phyloP scores from a whole-genome alignment of 1,140 invertebrate genomes.

The Copidosoma floridanum region DNA sequence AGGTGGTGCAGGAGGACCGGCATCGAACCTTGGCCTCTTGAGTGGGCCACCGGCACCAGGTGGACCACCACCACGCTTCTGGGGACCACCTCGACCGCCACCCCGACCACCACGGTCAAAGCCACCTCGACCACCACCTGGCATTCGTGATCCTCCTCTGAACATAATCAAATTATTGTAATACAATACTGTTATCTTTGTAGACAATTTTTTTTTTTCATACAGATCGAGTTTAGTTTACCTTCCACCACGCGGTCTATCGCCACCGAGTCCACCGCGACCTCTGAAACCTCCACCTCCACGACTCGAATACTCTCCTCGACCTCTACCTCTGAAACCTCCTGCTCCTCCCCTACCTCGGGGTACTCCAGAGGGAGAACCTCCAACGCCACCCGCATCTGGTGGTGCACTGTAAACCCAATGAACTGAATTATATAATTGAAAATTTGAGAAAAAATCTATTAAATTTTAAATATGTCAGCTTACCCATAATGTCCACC shows the following conservation, averaged over 20 bases:
- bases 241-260: slow-evolving; percentile 47
- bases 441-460: background rate
- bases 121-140: slow-evolving; percentile 46
- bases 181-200: too few relatives aligned
- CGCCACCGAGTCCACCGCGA: slow-evolving; percentile 42
- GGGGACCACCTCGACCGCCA: slow-evolving; percentile 44
- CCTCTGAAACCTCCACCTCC: slow-evolving; percentile 45
- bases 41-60: slow-evolving; percentile 50
- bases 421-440: slow-evolving; percentile 2
- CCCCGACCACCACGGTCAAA: slow-evolving; percentile 42
- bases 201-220: too few relatives aligned
- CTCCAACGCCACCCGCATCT: slow-evolving; percentile 42
- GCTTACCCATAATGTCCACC: slow-evolving; percentile 35
- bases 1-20: slow-evolving; percentile 44
- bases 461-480: background rate
- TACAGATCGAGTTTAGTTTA: too few relatives aligned
- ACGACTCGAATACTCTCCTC: slow-evolving; percentile 45
- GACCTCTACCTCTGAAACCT: slow-evolving; percentile 40
- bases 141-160: slow-evolving; percentile 45
- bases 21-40: slow-evolving; percentile 53
- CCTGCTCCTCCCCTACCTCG: slow-evolving; percentile 21
- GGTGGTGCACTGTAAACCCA: slow-evolving; percentile 43
- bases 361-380: slow-evolving; percentile 30
- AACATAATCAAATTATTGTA: too few relatives aligned
- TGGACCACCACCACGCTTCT: slow-evolving; percentile 52